A percentile compares a stretch with the other conserved stretches of the same genome.
These are phyloP conservation scores for Caenorhabditis sp. DNA, from an alignment of 2,888 invertebrate species.

Conservation along the genomic window DNA sequence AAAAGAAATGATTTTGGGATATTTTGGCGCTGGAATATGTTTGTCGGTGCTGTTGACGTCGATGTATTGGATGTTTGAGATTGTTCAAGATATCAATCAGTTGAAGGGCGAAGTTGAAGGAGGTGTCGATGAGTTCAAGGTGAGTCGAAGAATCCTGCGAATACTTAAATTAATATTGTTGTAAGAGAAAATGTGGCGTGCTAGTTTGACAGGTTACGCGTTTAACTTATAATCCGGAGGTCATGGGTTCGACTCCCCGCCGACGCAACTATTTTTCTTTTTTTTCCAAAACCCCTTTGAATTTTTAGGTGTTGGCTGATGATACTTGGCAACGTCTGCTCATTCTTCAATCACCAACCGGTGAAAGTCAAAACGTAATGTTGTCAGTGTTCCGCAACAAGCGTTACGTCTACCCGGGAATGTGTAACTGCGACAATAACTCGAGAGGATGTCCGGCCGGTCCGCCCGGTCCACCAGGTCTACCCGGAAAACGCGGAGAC, in stretches of 20 bases:
- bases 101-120: constrained; percentile 51
- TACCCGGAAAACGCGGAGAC: constrained; percentile 50
- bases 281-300: neutral
- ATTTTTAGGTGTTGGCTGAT: constrained; percentile 24
- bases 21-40: constrained; percentile 43
- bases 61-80: constrained; percentile 46
- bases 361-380: constrained; percentile 44
- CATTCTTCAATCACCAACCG: constrained; percentile 51
- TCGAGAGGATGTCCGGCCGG: constrained; percentile 55
- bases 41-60: constrained; percentile 44
- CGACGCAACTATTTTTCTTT: neutral
- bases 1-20: constrained; percentile 27
- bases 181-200: no score
- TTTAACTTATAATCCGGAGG: no score
- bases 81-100: constrained; percentile 52
- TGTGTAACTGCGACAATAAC: constrained; percentile 51
- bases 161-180: neutral
- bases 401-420: constrained; percentile 50
- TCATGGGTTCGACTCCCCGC: no score
- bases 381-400: constrained; percentile 47
- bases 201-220: no score
- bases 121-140: constrained; percentile 48
- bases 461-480: constrained; percentile 56
- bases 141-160: constrained; percentile 7
- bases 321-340: constrained; percentile 59